These are phyloP conservation scores for Penaeus monodon DNA, from an alignment of 2,888 invertebrate genomes.

Conservation along the genomic window DNA sequence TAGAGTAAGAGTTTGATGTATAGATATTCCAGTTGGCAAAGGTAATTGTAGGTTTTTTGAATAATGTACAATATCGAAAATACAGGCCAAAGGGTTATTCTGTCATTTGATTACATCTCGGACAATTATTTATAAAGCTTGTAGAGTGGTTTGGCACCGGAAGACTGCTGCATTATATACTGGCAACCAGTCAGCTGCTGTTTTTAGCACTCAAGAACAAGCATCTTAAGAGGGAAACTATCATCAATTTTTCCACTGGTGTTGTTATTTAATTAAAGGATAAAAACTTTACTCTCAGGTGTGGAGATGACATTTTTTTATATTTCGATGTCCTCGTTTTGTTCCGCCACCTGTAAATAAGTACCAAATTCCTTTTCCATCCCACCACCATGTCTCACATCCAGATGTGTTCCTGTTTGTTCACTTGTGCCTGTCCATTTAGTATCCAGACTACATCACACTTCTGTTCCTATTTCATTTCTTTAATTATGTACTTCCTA, in stretches of 20 bases:
- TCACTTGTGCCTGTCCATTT: not conserved
- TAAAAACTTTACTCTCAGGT: slow-evolving; percentile 53
- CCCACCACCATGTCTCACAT: not conserved
- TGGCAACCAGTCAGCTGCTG: slow-evolving; percentile 14
- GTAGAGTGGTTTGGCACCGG: slow-evolving; percentile 18
- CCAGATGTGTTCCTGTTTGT: not conserved
- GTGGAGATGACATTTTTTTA: slow-evolving; percentile 49
- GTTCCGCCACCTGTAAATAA: not conserved
- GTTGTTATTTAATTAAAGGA: slow-evolving; percentile 32
- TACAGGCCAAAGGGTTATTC: slow-evolving; percentile 1
- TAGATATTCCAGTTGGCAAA: slow-evolving; percentile 27
- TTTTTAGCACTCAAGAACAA: slow-evolving; percentile 5
- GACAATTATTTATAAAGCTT: slow-evolving; percentile 4
- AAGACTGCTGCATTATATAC: slow-evolving; percentile 12
- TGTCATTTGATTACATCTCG: not conserved
- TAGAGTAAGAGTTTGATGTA: slow-evolving; percentile 51
- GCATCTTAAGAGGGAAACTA: slow-evolving; percentile 3
- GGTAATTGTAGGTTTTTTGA: slow-evolving; percentile 25
- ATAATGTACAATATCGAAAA: slow-evolving; percentile 32
- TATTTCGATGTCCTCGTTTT: slow-evolving; percentile 42
- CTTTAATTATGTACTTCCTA: not conserved
- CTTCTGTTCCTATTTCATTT: not conserved
- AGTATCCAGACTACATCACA: not conserved
- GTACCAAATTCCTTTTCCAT: not conserved
- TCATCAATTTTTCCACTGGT: slow-evolving; percentile 39